Base-by-base conservation (phyloP, 2,888 invertebrate species). In the Dolichopus griseipennis region DNA sequence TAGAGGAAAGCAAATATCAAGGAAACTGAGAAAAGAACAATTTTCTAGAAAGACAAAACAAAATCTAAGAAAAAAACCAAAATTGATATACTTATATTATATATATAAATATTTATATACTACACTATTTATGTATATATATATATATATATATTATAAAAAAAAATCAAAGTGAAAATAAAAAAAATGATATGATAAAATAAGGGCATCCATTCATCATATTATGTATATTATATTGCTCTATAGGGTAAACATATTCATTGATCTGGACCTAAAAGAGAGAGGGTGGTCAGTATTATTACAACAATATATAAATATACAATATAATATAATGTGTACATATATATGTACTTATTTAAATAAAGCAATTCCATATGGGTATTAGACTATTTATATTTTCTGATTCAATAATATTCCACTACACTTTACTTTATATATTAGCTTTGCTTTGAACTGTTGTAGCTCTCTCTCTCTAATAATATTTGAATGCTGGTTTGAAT, bases 231-330 rank as follows among this genome's bases (percentile, higher is more conserved):
- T 52, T 52, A 52, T 52, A 52, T 52, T 52, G 52, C 18, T 52
- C 52, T 52, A 52, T 52, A n/a, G 52, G 52, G 52, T 52, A 52
- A 52, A 52, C 18, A 52, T 52, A 52, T 52, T 52, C 52, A 52
- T 52, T 52, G 52, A 52, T 52, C 52, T 52, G 52, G 52, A 52
- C 52, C 52, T 52, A 52, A 52, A 52, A 52, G 52, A 52, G 52
- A 52, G 52, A 52, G 52, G 52, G 52, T 52, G 52, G 52, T 52
- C 52, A 52, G n/a, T 52, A n/a, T 52, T 6, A 18, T 52, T 6
- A 18, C 15, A 3, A 12, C 18, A 43, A 52, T 52, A 52, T 52
- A 52, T n/a, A 18, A 52, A 43, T 43, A 9, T 43, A 43, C 12
- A n/a, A 43, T 52, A 3, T 52, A 3, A n/a, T 52, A 52, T n/a